These are phyloP conservation scores for Neolamprologus falcicula DNA, from an alignment of 2,113 vertebrate species.

Conservation along the genomic window DNA sequence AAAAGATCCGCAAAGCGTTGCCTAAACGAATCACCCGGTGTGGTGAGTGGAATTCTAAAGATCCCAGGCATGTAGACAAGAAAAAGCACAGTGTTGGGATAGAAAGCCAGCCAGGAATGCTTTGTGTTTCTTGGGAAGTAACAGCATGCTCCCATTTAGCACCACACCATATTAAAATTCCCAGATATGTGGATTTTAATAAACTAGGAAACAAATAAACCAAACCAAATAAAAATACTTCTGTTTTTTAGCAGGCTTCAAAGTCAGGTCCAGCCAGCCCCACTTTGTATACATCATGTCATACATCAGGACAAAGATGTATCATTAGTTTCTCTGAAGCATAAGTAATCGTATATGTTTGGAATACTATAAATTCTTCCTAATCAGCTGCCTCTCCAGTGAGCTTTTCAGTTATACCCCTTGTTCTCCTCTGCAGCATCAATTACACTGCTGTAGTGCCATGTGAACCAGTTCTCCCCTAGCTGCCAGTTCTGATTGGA, in stretches of 20 bases:
- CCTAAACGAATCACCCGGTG: not conserved
- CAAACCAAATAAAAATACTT: not conserved
- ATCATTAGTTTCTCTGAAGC: not conserved
- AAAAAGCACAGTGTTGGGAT: constrained; percentile 7
- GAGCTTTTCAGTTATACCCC: not conserved
- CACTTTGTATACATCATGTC: not conserved
- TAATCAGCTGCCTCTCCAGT: not conserved
- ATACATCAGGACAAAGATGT: not conserved
- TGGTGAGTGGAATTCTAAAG: constrained; percentile 3
- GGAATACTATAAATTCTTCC: not conserved
- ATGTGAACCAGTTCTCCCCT: not conserved
- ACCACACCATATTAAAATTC: not conserved
- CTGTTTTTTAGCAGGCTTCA: not conserved
- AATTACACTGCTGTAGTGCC: not conserved
- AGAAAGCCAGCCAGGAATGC: constrained; percentile 17
- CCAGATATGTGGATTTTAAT: not conserved
- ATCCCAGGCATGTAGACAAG: not conserved
- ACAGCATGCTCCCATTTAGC: not conserved
- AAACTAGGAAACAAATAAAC: not conserved
- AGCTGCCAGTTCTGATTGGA: not conserved
- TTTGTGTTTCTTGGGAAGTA: not conserved
- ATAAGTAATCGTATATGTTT: not conserved
- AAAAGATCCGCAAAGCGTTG: not conserved
- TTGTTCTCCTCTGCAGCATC: not conserved
- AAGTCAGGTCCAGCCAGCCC: not conserved